Conservation (phyloP, 2,888 invertebrate genomes). For the Rosalia funebris region DNA sequence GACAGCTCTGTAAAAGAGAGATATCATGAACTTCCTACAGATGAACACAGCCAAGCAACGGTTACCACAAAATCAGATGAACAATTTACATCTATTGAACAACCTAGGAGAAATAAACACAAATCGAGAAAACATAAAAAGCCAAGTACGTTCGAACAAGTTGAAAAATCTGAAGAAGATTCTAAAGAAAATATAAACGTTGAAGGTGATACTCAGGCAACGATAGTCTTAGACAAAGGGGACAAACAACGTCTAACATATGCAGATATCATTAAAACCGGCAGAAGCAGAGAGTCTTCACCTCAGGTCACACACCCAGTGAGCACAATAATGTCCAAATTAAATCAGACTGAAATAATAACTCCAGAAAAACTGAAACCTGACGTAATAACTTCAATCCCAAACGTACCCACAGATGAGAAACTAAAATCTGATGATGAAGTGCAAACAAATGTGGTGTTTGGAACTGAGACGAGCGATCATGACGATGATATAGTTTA, state of each 20-base stretch:
- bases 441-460: constrained; percentile 12
- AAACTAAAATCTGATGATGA: constrained; percentile 3
- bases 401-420: not conserved
- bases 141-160: not conserved
- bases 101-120: constrained; percentile 5
- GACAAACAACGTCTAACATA: constrained; percentile 40
- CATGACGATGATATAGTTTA: not conserved
- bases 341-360: not conserved
- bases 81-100: not conserved
- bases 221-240: constrained; percentile 9
- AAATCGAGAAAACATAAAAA: constrained; percentile 16
- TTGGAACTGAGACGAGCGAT: not conserved
- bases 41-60: not conserved
- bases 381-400: not conserved
- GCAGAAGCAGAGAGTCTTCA: constrained; percentile 47
- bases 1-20: not conserved
- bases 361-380: not conserved
- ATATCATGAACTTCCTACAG: not conserved
- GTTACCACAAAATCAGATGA: not conserved
- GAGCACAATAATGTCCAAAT: not conserved
- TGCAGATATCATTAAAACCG: constrained; percentile 45
- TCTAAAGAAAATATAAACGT: not conserved
- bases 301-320: constrained; percentile 26
- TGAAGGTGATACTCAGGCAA: not conserved
- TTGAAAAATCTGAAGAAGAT: not conserved